Conservation (phyloP, 2,113 vertebrate species). For the Garra rufa region DNA sequence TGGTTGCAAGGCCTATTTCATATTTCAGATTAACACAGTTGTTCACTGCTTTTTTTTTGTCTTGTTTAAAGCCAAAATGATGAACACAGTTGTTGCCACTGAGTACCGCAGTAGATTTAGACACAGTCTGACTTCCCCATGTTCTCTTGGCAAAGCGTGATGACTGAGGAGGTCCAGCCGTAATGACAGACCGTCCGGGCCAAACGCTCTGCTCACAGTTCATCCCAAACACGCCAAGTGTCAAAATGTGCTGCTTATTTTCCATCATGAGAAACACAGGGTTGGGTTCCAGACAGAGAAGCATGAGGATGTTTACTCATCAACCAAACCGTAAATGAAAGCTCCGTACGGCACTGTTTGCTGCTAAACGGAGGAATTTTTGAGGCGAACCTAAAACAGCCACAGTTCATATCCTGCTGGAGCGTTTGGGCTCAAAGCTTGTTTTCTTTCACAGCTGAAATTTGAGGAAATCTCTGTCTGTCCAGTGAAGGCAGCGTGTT, state of each 20-base stretch:
- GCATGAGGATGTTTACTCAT: too few relatives aligned
- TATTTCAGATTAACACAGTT: too few relatives aligned
- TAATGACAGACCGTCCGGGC: too few relatives aligned
- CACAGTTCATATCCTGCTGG: constrained; percentile 42
- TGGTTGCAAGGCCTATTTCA: too few relatives aligned
- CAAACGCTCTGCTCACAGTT: constrained; percentile 3
- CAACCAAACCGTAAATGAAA: background rate
- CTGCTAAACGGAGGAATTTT: constrained; percentile 58
- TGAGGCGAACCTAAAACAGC: background rate
- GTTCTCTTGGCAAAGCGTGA: too few relatives aligned
- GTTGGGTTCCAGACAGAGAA: background rate
- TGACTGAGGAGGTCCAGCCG: too few relatives aligned
- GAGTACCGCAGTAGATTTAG: too few relatives aligned
- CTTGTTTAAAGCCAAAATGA: too few relatives aligned
- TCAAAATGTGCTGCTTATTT: constrained; percentile 37
- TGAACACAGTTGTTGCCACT: too few relatives aligned
- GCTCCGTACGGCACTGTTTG: background rate
- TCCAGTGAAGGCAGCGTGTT: constrained; percentile 3
- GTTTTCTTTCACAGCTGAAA: constrained; percentile 21
- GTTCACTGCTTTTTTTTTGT: too few relatives aligned
- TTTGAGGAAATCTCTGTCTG: background rate
- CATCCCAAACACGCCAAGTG: background rate
- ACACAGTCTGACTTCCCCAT: background rate
- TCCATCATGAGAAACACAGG: constrained; percentile 31
- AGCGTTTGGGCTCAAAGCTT: background rate